Percentiles rank a stretch among this genome's conserved stretches.
These are phyloP conservation scores for Drymonia ruficornis DNA, from an alignment of 2,888 invertebrate species.

Conservation along the genomic window DNA sequence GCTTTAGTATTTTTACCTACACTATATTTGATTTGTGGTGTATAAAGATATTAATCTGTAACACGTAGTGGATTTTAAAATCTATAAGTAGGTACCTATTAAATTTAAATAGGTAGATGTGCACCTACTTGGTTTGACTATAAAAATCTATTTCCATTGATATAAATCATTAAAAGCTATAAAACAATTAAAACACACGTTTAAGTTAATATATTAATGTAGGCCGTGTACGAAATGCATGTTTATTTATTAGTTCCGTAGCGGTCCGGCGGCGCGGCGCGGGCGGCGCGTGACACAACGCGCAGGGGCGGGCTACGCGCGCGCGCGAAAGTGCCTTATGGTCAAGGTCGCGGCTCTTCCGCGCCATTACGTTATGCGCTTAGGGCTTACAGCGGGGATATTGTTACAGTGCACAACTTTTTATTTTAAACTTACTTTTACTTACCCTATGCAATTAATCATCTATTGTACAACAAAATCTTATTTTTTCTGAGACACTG, in stretches of 20 bases:
- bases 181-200: neutral
- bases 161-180: neutral
- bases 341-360: slow-evolving; percentile 44
- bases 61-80: too few relatives aligned
- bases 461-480: too few relatives aligned
- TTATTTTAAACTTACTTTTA: too few relatives aligned
- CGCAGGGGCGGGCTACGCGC: neutral
- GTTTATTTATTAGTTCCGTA: neutral
- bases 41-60: too few relatives aligned
- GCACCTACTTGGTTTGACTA: too few relatives aligned
- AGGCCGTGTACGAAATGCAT: neutral
- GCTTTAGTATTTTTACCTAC: too few relatives aligned
- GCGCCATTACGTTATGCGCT: slow-evolving; percentile 34
- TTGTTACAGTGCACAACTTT: neutral
- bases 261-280: neutral
- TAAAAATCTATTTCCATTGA: too few relatives aligned
- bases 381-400: slow-evolving; percentile 25
- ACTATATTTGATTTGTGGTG: too few relatives aligned
- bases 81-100: too few relatives aligned
- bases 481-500: too few relatives aligned
- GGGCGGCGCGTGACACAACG: neutral
- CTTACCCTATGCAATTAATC: too few relatives aligned
- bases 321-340: slow-evolving; percentile 6
- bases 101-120: too few relatives aligned
- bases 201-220: neutral